Evolutionary conservation across 2,888 invertebrate species (phyloP).

Genomic region (Taenaris catops): DNA sequence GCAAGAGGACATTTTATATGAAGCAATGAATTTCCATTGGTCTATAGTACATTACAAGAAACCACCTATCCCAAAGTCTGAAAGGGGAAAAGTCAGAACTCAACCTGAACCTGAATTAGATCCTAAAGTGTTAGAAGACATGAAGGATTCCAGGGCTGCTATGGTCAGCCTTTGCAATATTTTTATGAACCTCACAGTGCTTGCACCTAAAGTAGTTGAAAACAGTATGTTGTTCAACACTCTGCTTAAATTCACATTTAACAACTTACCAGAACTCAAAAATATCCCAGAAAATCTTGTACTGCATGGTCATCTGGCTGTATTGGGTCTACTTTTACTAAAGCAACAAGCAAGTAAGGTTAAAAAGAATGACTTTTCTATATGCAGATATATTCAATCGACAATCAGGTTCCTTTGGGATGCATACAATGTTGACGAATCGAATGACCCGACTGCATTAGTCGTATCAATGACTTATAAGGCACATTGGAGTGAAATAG

Average conservation of each 20-base stretch:
- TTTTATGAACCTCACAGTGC: conserved; percentile 94
- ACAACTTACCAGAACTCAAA: conserved; percentile 90
- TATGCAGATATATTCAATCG: conserved; percentile 92
- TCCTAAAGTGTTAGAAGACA: conserved; percentile 86
- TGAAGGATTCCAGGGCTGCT: conserved; percentile 91
- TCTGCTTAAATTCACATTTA: conserved; percentile 91
- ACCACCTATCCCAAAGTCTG: conserved; percentile 89
- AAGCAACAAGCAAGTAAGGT: conserved; percentile 91
- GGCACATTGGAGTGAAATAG: conserved; percentile 93
- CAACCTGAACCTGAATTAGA: conserved; percentile 88
- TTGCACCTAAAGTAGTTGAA: conserved; percentile 91
- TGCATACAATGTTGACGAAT: conserved; percentile 94
- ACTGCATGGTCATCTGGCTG: conserved; percentile 90
- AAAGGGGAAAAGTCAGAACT: conserved; percentile 86
- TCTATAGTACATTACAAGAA: conserved; percentile 92
- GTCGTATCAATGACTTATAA: conserved; percentile 93
- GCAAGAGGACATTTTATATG: conserved; percentile 89
- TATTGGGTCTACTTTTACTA: conserved; percentile 89
- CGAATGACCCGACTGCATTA: conserved; percentile 89
- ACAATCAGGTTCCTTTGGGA: conserved; percentile 96
- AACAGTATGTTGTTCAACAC: conserved; percentile 88
- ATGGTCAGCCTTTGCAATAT: conserved; percentile 95
- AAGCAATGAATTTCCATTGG: conserved; percentile 91
- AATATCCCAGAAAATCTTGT: conserved; percentile 91
- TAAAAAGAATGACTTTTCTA: conserved; percentile 93